A percentile compares a stretch with the other conserved stretches of the same genome.
Evolutionary conservation across 2,888 invertebrate species (phyloP).

Genomic region (Syrista parreyssii): DNA sequence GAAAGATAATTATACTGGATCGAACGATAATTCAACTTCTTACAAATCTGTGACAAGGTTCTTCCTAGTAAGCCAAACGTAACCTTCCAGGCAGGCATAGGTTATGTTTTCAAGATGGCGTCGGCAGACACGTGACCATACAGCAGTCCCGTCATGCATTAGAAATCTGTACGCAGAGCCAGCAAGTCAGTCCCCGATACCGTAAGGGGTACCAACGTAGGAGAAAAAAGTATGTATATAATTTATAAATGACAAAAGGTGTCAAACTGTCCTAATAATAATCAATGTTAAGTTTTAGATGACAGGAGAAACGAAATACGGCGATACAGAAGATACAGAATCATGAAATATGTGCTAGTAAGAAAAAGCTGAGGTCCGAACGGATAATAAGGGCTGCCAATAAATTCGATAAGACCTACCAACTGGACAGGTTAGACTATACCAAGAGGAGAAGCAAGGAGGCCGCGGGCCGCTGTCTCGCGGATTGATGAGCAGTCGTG

Average conservation of each 20-base stretch:
- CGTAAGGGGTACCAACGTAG: not conserved
- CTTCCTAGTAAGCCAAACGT: not conserved
- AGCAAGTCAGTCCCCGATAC: not conserved
- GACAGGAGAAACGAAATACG: constrained; percentile 4
- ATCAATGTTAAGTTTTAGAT: not conserved
- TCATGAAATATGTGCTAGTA: not conserved
- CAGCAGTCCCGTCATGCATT: not conserved
- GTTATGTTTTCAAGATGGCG: not conserved
- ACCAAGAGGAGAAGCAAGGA: not conserved
- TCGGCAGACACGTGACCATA: not conserved
- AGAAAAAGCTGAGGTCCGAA: constrained; percentile 6
- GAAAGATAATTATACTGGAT: not conserved
- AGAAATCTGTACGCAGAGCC: not conserved
- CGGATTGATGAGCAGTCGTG: constrained; percentile 59
- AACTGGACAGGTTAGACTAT: not conserved
- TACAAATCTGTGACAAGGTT: not conserved
- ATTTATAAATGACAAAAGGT: not conserved
- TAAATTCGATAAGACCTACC: not conserved
- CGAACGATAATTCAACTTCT: not conserved
- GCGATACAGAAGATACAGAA: constrained; percentile 1
- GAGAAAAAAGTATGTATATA: not conserved
- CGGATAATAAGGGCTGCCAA: not conserved
- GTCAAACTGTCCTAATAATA: not conserved
- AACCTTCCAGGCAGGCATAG: not conserved
- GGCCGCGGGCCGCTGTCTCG: constrained; percentile 51